Evolutionary conservation across 2,888 invertebrate genomes (phyloP), one percentile per base, ranked within the genome.

Genomic region (Scrobipalpa atriplicella): DNA sequence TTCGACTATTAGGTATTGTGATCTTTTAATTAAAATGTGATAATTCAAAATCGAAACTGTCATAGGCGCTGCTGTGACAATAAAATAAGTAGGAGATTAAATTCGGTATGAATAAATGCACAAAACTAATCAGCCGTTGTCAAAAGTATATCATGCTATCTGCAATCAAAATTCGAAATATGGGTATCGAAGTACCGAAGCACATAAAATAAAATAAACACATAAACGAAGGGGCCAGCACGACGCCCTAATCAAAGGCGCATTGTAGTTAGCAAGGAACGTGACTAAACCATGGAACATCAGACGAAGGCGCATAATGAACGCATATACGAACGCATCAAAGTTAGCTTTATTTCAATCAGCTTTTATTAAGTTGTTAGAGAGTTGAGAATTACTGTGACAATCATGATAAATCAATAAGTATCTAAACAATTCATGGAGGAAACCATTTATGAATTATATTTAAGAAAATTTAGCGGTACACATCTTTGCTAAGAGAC

Each of bases 181-280:
- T 8, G n/a, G 38, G n/a, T n/a, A n/a, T n/a, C n/a, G n/a, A n/a
- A n/a, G n/a, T n/a, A n/a, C n/a, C n/a, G n/a, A n/a, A n/a, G n/a
- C 38, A 58, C n/a, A 38, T 36, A 58, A 58, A 58, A 36, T 38
- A 16, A 38, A 38, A 38, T 38, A 58, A 38, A 58, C 16, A 56
- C 54, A 21, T 7, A 56, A 19, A 56, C 8, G 13, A 10, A 38
- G 41, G 61, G 61, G 16, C 13, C 13, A 38, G 58, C 16, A 39
- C 60, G 61, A 41, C 39, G 61, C 41, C 18, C 61, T 61, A 41
- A 61, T 61, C 19, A 61, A 61, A 41, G 61, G 41, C 41, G 41
- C 61, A 61, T 61, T 61, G 61, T 61, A 61, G 39, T 41, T 41
- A 19, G 21, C 19, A 9, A 58, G 41, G 41, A 41, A 61, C 61